Percentiles rank a stretch among this genome's conserved stretches.
Conservation (phyloP, 2,888 invertebrate species). For the Pandemis heparana region DNA sequence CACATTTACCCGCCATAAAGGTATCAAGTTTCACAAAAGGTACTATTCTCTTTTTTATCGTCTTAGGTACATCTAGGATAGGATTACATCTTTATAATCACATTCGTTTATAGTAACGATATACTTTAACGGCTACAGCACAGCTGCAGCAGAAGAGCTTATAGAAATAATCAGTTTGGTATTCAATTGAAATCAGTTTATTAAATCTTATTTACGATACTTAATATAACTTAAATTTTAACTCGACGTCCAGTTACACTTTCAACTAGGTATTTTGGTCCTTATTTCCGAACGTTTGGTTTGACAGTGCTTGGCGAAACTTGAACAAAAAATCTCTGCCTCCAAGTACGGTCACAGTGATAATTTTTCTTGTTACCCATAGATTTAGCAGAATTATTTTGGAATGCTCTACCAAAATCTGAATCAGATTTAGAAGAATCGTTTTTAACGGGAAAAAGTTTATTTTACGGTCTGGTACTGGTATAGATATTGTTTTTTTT, state of each 20-base stretch:
- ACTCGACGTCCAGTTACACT: not conserved
- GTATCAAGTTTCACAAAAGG: conserved; percentile 7
- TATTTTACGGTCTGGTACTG: no score
- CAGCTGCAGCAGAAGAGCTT: not conserved
- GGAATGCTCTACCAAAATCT: not conserved
- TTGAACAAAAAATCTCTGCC: not conserved
- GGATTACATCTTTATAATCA: conserved; percentile 9
- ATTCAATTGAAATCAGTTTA: not conserved
- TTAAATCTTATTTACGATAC: not conserved
- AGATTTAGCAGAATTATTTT: no score
- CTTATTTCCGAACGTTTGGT: not conserved
- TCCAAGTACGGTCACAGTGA: not conserved
- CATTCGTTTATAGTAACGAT: conserved; percentile 2
- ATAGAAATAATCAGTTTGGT: conserved; percentile 1
- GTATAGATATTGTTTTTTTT: no score
- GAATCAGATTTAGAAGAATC: not conserved
- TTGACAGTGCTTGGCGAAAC: not conserved
- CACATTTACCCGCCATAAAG: conserved; percentile 3
- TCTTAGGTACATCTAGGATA: not conserved
- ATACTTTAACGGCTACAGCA: not conserved
- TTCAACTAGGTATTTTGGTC: no score
- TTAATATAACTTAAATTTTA: not conserved
- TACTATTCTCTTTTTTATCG: not conserved
- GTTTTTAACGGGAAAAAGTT: no score
- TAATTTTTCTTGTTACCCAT: not conserved